Evolutionary conservation across 2,797 vertebrate genomes (phyloP).

Genomic region (Heliangelus exortis): DNA sequence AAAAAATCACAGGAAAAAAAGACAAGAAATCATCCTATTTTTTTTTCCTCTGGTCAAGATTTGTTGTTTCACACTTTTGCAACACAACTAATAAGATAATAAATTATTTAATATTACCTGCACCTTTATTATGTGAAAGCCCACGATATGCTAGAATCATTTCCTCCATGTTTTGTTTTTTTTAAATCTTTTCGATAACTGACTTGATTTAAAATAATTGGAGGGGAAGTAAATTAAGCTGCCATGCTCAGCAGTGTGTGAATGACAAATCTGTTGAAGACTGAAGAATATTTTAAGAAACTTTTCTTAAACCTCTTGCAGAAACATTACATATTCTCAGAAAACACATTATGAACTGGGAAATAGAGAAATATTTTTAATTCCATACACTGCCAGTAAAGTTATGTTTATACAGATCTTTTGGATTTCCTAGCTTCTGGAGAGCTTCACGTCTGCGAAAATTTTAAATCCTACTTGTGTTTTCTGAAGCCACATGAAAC

Average conservation of each 20-base stretch:
- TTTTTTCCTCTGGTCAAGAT: too few relatives aligned
- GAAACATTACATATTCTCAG: constrained; percentile 63
- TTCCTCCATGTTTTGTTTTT: constrained; percentile 31
- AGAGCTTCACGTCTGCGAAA: not conserved
- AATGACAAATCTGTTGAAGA: constrained; percentile 68
- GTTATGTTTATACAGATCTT: constrained; percentile 44
- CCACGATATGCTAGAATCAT: constrained; percentile 1
- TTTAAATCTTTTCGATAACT: constrained; percentile 52
- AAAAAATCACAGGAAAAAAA: too few relatives aligned
- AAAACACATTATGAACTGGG: constrained; percentile 47
- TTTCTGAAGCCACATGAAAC: not conserved
- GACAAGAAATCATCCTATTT: too few relatives aligned
- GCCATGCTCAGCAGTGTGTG: constrained; percentile 37
- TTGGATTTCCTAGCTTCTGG: constrained; percentile 14
- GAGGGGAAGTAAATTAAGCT: constrained; percentile 61
- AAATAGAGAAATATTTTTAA: constrained; percentile 53
- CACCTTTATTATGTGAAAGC: too few relatives aligned
- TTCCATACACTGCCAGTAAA: constrained; percentile 52
- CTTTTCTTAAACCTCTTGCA: constrained; percentile 50
- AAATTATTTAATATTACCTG: too few relatives aligned
- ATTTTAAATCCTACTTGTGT: not conserved
- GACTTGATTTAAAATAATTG: constrained; percentile 72
- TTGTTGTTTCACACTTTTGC: too few relatives aligned
- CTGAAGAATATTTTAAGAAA: constrained; percentile 64
- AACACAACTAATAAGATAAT: too few relatives aligned